Percentiles rank a stretch among this genome's conserved stretches.
Conservation (phyloP, 2,113 vertebrate species). For the Pipa parva region DNA sequence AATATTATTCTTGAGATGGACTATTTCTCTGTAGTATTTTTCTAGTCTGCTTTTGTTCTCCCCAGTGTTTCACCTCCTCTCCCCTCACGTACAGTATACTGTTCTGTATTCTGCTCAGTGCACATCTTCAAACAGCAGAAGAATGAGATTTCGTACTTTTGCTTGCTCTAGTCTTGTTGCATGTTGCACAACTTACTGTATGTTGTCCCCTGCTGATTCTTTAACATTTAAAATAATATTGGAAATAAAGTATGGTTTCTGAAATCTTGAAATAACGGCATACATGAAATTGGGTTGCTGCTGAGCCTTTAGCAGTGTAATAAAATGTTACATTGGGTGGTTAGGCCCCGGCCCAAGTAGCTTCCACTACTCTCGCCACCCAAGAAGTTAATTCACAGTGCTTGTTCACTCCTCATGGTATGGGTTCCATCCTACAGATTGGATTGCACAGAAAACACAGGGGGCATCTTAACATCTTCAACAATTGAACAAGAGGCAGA, state of each 20-base stretch:
- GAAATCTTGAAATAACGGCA: constrained; percentile 9
- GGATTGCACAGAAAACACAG: too few relatives aligned
- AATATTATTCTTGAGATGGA: constrained; percentile 37
- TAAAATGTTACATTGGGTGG: too few relatives aligned
- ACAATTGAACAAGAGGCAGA: too few relatives aligned
- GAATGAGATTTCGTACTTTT: constrained; percentile 42
- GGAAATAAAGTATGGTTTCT: constrained; percentile 39
- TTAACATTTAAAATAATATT: constrained; percentile 44
- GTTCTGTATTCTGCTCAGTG: constrained; percentile 46
- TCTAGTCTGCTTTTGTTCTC: constrained; percentile 45
- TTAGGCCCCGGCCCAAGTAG: too few relatives aligned
- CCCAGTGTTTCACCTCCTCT: constrained; percentile 10
- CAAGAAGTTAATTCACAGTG: too few relatives aligned
- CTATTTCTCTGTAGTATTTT: constrained; percentile 46
- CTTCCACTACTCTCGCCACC: too few relatives aligned
- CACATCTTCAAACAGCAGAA: constrained; percentile 8
- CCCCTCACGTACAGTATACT: neutral
- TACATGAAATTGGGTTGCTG: constrained; percentile 9
- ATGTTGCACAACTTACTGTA: constrained; percentile 54
- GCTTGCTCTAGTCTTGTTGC: constrained; percentile 27
- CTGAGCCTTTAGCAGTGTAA: neutral
- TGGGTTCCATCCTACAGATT: too few relatives aligned
- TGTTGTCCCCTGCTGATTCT: constrained; percentile 62
- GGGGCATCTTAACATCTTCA: too few relatives aligned
- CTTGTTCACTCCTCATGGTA: too few relatives aligned